Conservation (phyloP, 2,113 vertebrate species). For the Donacobius atricapilla region DNA sequence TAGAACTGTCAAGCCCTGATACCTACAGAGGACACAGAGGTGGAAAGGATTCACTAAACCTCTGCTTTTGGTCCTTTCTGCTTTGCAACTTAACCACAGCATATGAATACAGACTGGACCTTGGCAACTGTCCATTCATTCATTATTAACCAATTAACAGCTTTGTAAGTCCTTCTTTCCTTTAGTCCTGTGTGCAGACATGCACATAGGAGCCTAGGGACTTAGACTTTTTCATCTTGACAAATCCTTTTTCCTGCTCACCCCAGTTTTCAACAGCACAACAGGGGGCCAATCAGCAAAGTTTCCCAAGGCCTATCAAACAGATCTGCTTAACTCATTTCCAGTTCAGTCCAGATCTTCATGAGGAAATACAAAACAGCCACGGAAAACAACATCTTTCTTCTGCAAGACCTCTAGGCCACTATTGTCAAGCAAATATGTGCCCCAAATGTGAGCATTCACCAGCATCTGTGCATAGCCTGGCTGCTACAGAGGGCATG, state of each 20-base stretch:
- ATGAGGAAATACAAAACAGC: slow-evolving; percentile 39
- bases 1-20: not conserved
- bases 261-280: slow-evolving; percentile 17
- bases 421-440: slow-evolving; percentile 3
- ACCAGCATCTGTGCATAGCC: not conserved
- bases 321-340: not conserved
- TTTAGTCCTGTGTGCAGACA: slow-evolving; percentile 10
- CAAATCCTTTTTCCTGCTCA: not conserved
- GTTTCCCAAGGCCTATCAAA: not conserved
- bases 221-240: not conserved
- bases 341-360: not conserved
- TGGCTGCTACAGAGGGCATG: not conserved
- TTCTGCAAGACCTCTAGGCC: not conserved
- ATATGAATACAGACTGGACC: not conserved
- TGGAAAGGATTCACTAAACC: not conserved
- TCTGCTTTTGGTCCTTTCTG: not conserved
- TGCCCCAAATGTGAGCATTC: not conserved
- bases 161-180: not conserved
- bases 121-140: not conserved
- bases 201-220: not conserved
- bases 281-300: not conserved
- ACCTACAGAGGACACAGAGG: not conserved
- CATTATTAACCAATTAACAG: slow-evolving; percentile 11
- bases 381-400: not conserved
- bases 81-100: not conserved